Base-by-base conservation (phyloP, 1,140 invertebrate species). In the Gryon sp. region DNA sequence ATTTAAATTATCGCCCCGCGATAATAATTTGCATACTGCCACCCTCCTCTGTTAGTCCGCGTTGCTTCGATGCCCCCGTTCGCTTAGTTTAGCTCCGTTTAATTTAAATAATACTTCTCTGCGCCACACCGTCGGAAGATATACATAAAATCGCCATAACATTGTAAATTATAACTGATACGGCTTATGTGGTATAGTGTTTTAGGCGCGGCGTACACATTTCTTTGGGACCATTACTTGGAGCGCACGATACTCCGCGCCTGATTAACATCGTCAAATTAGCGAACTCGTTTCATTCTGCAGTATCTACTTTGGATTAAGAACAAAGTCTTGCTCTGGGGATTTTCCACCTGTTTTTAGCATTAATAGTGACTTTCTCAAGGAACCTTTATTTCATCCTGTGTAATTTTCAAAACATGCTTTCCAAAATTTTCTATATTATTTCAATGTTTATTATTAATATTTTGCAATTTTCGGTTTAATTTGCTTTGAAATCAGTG, bases 111-210 rank as follows among this genome's bases (percentile, higher is more conserved):
- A 89, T 89, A 88, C 86, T 88, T 88, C 85, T 85, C 81, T 77
- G 76, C 59, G 66, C 76, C 76, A 60, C 73, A 41, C 78, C 78
- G 79, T 63, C 83, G 70, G 63, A 84, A 87, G 86, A 89, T 89
- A 88, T 89, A 89, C 88, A 89, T 89, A 89, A 88, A 88, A 88
- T 87, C 82, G 88, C 88, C 87, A 88, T 89, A 89, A 89, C 88
- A 86, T 87, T 88, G 85, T 88, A 89, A 89, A 89, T 89, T 89
- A 88, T 88, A 87, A 87, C 86, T 87, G 87, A 88, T 89, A 88
- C 84, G 86, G 87, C 86, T 88, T 88, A 88, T 84, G 84, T 85
- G 65, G 50, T 43, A 53, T 65, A 66, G 59, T 53, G 65, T 66
- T 69, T 76, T 76, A 63, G 82, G 82, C 75, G 75, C 55, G 48